Base-by-base conservation (phyloP, 2,113 vertebrate genomes). In the Campylomormyrus numenius region DNA sequence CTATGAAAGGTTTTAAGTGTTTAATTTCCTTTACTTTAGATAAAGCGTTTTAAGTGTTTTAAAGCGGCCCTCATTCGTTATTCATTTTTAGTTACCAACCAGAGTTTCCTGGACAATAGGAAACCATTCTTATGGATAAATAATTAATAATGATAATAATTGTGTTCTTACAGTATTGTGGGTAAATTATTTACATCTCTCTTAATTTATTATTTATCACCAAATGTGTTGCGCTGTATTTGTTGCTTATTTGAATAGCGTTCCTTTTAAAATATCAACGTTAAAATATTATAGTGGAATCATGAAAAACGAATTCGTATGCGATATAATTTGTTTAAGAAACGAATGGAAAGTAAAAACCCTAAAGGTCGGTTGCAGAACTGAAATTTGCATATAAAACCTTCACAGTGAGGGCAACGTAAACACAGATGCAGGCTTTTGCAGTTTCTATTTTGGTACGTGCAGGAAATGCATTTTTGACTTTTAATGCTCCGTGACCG, bases 181-280 rank as follows among this genome's bases (percentile, higher is more conserved):
- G 87, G 91, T 96, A 95, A 97, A 98, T 97, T 97, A 97, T 98
- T 97, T 94, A 98, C 97, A 95, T 90, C 84, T 45, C 88, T 96
- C 95, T 95, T 93, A 96, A 95, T 97, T 93, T 94, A 98, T 97
- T 96, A 97, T 98, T 97, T 92, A 97, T 97, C 92, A 90, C 21
- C 45, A 93, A 91, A 92, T 89, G 96, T 95, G 95, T 96, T 94
- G 93, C 90, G 92, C 92, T 88, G 42, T 46, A 46, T 93, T 92
- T 92, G 92, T 95, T 93, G 53, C 48, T 85, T 85, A 50, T 83
- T 19, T 49, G 3, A 27, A 83, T 42, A 42, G 15, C 62, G 11
- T 48, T 24, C 45, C 42, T 49, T 49, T 49, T 50, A 49, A 85
- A 86, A n/a, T 9, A 85, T 84, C 42, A 70, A 45, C 62, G 10